These are phyloP conservation scores for Drosophila rellima DNA, from an alignment of 2,888 invertebrate species.

Conservation along the genomic window DNA sequence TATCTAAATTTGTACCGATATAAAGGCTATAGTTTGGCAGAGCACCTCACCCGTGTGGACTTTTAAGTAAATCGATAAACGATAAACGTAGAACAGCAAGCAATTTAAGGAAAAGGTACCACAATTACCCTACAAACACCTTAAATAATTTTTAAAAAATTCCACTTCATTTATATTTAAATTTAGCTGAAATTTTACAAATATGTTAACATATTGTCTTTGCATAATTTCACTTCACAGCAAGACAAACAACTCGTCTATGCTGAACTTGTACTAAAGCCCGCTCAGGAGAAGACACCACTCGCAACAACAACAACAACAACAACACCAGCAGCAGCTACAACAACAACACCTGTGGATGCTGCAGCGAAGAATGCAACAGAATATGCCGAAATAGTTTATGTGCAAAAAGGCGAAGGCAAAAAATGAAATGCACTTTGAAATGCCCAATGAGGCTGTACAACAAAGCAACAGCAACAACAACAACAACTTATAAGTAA, in stretches of 20 bases:
- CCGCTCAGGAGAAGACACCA: conserved; percentile 81
- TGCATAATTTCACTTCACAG: conserved; percentile 63
- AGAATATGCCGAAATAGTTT: conserved; percentile 94
- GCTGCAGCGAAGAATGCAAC: conserved; percentile 88
- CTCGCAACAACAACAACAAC: conserved; percentile 67
- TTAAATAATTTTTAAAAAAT: not conserved
- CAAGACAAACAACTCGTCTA: conserved; percentile 90
- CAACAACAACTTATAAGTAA: conserved; percentile 25
- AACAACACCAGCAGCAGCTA: conserved; percentile 77
- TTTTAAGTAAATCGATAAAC: conserved; percentile 71
- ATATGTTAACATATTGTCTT: conserved; percentile 3
- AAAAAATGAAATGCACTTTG: conserved; percentile 62
- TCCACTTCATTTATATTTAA: conserved; percentile 5
- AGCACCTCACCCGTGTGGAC: conserved; percentile 83
- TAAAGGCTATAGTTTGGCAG: conserved; percentile 82
- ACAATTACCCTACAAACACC: conserved; percentile 44
- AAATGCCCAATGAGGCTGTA: conserved; percentile 59
- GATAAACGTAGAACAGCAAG: conserved; percentile 24
- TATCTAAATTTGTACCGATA: conserved; percentile 31
- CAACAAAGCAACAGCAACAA: conserved; percentile 34
- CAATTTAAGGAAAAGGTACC: conserved; percentile 56
- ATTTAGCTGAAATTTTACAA: not conserved
- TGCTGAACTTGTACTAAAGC: conserved; percentile 89
- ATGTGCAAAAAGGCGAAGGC: conserved; percentile 85
- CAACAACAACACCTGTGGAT: conserved; percentile 50